Percentiles rank a stretch among this genome's conserved stretches.
These are phyloP conservation scores for Cyclophora albipunctata DNA, from an alignment of 2,888 invertebrate species.

Conservation along the genomic window DNA sequence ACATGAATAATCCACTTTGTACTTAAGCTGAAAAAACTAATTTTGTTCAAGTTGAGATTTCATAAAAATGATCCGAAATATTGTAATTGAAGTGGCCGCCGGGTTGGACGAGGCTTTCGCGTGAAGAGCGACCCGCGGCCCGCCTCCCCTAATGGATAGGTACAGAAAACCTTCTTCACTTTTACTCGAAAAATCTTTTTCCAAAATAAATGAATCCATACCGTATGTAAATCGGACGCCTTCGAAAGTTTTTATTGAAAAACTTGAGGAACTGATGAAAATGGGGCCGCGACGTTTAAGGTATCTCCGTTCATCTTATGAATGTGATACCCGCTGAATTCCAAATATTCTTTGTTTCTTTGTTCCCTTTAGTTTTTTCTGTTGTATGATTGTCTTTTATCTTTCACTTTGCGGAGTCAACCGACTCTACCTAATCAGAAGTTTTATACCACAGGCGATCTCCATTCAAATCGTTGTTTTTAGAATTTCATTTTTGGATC, in stretches of 20 bases:
- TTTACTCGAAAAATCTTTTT: conserved; percentile 65
- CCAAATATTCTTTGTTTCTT: conserved; percentile 38
- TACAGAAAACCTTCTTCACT: conserved; percentile 56
- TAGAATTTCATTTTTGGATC: no score
- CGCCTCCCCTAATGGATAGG: conserved; percentile 57
- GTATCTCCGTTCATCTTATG: conserved; percentile 55
- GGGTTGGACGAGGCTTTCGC: conserved; percentile 27
- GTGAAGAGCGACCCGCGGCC: conserved; percentile 43
- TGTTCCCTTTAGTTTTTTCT: conserved; percentile 20
- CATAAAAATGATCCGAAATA: conserved; percentile 45
- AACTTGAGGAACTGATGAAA: conserved; percentile 72
- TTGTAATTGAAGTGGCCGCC: conserved; percentile 52
- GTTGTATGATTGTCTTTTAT: conserved; percentile 1
- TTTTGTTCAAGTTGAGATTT: conserved; percentile 26
- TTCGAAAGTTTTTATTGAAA: conserved; percentile 74
- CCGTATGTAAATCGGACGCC: conserved; percentile 70
- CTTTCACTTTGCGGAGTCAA: conserved; percentile 1
- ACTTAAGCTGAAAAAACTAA: conserved; percentile 19
- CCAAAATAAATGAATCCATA: conserved; percentile 70
- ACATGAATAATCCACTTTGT: no score
- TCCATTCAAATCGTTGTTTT: no score
- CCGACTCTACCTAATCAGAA: not conserved
- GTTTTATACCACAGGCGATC: not conserved
- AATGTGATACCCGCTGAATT: conserved; percentile 48
- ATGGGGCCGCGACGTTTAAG: conserved; percentile 63